Evolutionary conservation across 2,113 vertebrate genomes (phyloP).

Genomic region (Piprites chloris): DNA sequence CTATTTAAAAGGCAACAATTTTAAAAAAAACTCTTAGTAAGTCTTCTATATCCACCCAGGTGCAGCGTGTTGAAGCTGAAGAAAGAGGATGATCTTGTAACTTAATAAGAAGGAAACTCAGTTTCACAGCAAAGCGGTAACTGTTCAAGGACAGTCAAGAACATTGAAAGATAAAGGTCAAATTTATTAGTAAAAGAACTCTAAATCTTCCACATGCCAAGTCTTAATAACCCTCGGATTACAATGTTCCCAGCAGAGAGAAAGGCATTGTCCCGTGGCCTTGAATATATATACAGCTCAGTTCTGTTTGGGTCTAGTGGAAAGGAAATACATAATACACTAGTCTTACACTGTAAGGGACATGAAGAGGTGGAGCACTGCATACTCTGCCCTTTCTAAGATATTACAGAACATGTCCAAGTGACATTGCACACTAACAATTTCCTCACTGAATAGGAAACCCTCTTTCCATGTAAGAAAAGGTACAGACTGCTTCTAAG

Average conservation of each 20-base stretch:
- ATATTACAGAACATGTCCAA: background rate
- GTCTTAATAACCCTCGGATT: background rate
- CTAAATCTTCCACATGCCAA: background rate
- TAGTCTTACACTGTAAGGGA: background rate
- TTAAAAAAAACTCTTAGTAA: background rate
- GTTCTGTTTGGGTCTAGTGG: background rate
- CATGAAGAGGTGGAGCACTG: background rate
- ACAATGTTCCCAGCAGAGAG: background rate
- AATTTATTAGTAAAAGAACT: slow-evolving; percentile 11
- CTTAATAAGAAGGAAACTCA: background rate
- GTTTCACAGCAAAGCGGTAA: background rate
- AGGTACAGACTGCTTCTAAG: background rate
- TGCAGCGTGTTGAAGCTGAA: background rate
- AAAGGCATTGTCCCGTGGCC: background rate
- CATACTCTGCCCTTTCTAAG: slow-evolving; percentile 10
- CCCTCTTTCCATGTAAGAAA: background rate
- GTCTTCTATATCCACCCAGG: background rate
- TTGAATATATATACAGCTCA: background rate
- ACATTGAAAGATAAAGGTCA: slow-evolving; percentile 38
- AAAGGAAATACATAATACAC: background rate
- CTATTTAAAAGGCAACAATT: background rate
- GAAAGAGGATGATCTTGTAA: background rate
- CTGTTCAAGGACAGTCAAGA: slow-evolving; percentile 12
- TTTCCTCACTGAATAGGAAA: background rate
- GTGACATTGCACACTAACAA: background rate